Evolutionary conservation across 2,113 vertebrate genomes (phyloP).

Genomic region (Caretta caretta): DNA sequence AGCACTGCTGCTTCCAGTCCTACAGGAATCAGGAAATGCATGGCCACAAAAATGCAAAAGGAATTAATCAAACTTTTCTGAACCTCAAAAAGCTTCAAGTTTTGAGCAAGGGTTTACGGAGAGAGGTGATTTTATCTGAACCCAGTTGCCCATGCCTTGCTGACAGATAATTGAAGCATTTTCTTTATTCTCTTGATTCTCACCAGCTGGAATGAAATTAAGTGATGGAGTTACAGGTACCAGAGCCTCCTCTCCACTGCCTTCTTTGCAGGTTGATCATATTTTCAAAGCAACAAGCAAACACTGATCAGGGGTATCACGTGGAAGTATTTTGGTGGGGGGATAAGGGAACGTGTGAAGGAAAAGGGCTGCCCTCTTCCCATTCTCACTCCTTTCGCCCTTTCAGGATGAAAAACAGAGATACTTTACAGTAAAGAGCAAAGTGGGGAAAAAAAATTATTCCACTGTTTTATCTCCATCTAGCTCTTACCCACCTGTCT

Average conservation of each 20-base stretch:
- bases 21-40: conserved; percentile 71
- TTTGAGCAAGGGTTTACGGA: conserved; percentile 28
- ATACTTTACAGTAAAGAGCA: background rate
- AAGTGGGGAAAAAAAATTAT: background rate
- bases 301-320: background rate
- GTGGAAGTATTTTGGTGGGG: background rate
- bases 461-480: background rate
- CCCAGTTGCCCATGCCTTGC: conserved; percentile 17
- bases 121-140: conserved; percentile 12
- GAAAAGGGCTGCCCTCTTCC: background rate
- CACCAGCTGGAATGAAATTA: background rate
- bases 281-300: background rate
- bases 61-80: conserved; percentile 54
- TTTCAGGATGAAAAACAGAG: background rate
- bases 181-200: conserved; percentile 9
- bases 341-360: background rate
- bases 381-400: background rate
- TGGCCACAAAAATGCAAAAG: conserved; percentile 26
- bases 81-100: conserved; percentile 51
- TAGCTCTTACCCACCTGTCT: background rate
- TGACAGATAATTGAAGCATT: background rate
- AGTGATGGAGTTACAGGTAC: background rate
- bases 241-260: background rate
- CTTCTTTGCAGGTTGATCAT: background rate
- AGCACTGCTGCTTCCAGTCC: conserved; percentile 30